Percentiles rank a stretch among this genome's conserved stretches.
These are phyloP conservation scores for Molorchus minor DNA, from an alignment of 2,888 invertebrate genomes.

Conservation along the genomic window DNA sequence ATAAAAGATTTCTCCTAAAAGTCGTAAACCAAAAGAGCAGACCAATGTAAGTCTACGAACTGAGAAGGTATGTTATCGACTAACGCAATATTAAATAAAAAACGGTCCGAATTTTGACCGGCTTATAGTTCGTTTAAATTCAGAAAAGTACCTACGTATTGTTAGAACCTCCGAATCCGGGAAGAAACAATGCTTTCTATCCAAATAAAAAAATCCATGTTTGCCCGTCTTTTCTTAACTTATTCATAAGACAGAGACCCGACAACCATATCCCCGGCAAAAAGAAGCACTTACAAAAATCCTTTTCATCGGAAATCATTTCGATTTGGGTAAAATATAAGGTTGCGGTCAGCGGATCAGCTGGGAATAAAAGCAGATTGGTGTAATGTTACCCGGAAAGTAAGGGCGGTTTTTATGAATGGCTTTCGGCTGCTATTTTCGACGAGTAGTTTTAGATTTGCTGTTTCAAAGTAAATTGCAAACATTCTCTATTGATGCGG, in stretches of 20 bases:
- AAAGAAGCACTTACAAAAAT: slow-evolving; percentile 4
- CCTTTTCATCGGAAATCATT: slow-evolving; percentile 2
- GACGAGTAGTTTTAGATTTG: too few species aligned
- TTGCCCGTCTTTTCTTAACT: neutral
- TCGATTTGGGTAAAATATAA: slow-evolving; percentile 1
- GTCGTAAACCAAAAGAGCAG: too few species aligned
- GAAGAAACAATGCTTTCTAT: neutral
- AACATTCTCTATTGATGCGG: too few species aligned
- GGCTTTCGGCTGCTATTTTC: too few species aligned
- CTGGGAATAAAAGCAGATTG: neutral
- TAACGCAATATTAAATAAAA: too few species aligned
- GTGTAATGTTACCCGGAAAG: neutral
- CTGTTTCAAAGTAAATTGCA: too few species aligned
- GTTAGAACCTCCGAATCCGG: neutral
- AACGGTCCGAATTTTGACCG: too few species aligned
- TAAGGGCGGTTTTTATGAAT: neutral
- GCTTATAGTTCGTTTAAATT: too few species aligned
- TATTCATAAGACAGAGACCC: slow-evolving; percentile 2
- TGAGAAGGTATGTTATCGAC: too few species aligned
- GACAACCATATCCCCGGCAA: neutral
- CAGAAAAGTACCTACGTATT: too few species aligned
- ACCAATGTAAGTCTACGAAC: too few species aligned
- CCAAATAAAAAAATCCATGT: neutral
- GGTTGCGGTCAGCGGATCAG: neutral
- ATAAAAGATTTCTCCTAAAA: too few species aligned